These are phyloP conservation scores for Notothenia coriiceps DNA, from an alignment of 2,113 vertebrate genomes.

Conservation along the genomic window DNA sequence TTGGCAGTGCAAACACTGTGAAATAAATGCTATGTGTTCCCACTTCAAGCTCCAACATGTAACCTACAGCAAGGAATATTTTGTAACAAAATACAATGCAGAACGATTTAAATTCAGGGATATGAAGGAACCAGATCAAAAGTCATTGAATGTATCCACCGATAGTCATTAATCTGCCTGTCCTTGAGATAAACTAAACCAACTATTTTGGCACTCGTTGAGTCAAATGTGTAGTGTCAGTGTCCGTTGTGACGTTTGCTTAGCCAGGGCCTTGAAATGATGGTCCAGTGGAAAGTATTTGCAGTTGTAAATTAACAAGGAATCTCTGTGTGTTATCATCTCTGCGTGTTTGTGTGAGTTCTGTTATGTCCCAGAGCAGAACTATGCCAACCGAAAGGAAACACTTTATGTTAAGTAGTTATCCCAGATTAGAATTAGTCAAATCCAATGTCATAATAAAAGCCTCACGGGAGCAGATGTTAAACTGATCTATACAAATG, in stretches of 20 bases:
- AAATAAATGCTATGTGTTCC: constrained; percentile 15
- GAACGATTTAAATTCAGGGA: not conserved
- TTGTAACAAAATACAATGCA: not conserved
- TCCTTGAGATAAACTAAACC: constrained; percentile 49
- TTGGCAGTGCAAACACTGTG: constrained; percentile 33
- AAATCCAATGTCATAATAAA: not conserved
- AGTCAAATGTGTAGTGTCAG: constrained; percentile 27
- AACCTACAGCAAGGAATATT: not conserved
- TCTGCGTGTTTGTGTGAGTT: not conserved
- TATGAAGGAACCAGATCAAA: constrained; percentile 1
- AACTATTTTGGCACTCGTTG: constrained; percentile 58
- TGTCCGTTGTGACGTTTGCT: constrained; percentile 27
- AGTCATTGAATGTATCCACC: constrained; percentile 3
- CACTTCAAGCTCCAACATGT: not conserved
- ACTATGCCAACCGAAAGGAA: not conserved
- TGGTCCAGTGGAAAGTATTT: constrained; percentile 29
- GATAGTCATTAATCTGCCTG: constrained; percentile 13
- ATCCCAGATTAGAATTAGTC: not conserved
- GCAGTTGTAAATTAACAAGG: constrained; percentile 16
- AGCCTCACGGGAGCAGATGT: not conserved
- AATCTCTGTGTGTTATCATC: constrained; percentile 5
- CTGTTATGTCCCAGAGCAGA: not conserved
- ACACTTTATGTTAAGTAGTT: not conserved
- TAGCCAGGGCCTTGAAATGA: constrained; percentile 46
- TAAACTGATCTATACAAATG: constrained; percentile 12